Evolutionary conservation across 2,113 vertebrate genomes (phyloP), one percentile per base, ranked within the genome.

Genomic region (Cyphotilapia sp.): DNA sequence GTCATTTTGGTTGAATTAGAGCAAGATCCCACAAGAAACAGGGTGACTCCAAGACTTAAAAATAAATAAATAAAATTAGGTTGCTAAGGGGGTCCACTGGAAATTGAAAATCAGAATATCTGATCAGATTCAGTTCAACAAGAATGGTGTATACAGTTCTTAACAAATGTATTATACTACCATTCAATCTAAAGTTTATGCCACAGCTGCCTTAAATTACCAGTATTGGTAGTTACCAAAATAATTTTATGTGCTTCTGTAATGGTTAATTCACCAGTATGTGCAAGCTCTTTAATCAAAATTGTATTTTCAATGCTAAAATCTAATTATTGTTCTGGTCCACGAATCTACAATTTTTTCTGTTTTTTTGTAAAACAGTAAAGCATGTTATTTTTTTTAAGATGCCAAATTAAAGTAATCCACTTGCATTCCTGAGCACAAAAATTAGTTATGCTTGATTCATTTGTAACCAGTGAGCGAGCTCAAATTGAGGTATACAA

Each of bases 251-350:
- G 59, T 35, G 6, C 3, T 63, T 63, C 59, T 35, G 4, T 12
- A 63, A 35, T 0, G 17, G 59, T 35, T 63, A 35, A 35, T 12
- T 19, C 59, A 63, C 31, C 31, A 35, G 17, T 63, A 35, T 0
- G 6, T 63, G 31, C 59, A 63, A 35, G 9, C 8, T 35, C 4
- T 66, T 66, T n/a, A 35, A 66, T 66, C 9, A 35, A 66, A 66
- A 66, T 66, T 66, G 2, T 66, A 66, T 66, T 66, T 35, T 66
- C 12, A 66, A 66, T 66, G 61, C 31, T 35, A 66, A 35, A 66
- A 66, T 66, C 10, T 0, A 35, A 66, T 66, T 0, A n/a, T 66
- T 66, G 31, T 63, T 66, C 31, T 35, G 17, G 59, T 12, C 3
- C 59, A 35, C 6, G 6, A 63, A 63, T 63, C 31, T 63, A 33